phyloP scores from a whole-genome alignment of 1,140 invertebrate genomes.

The Eumeta japonica region DNA sequence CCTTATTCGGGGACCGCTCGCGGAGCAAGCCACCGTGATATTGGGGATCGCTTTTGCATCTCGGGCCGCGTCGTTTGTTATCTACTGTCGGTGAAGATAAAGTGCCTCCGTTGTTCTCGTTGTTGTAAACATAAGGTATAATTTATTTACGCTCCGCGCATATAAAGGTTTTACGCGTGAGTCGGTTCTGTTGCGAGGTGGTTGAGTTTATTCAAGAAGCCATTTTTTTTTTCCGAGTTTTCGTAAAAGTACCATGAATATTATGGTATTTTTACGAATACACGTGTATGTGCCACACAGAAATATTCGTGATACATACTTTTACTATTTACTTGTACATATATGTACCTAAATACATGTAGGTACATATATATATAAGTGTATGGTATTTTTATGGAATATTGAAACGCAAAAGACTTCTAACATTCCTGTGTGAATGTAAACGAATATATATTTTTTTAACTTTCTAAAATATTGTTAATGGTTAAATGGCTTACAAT shows the following conservation, averaged over 20 bases:
- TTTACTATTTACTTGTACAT: too few species aligned
- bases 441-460: too few species aligned
- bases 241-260: too few species aligned
- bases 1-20: not conserved
- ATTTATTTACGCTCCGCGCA: not conserved
- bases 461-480: too few species aligned
- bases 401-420: too few species aligned
- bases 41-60: constrained; percentile 1
- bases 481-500: too few species aligned
- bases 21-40: not conserved
- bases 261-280: not conserved
- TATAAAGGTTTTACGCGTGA: not conserved
- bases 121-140: too few species aligned
- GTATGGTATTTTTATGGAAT: too few species aligned
- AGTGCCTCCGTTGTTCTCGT: not conserved
- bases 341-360: too few species aligned
- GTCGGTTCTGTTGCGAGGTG: not conserved
- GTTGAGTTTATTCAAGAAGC: not conserved
- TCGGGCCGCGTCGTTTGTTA: not conserved
- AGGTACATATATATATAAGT: too few species aligned
- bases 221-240: not conserved
- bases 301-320: too few species aligned
- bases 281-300: not conserved
- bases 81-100: not conserved
- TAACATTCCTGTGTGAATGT: too few species aligned